These are phyloP conservation scores for Myzus persicae DNA, from an alignment of 1,140 invertebrate species.

Conservation along the genomic window DNA sequence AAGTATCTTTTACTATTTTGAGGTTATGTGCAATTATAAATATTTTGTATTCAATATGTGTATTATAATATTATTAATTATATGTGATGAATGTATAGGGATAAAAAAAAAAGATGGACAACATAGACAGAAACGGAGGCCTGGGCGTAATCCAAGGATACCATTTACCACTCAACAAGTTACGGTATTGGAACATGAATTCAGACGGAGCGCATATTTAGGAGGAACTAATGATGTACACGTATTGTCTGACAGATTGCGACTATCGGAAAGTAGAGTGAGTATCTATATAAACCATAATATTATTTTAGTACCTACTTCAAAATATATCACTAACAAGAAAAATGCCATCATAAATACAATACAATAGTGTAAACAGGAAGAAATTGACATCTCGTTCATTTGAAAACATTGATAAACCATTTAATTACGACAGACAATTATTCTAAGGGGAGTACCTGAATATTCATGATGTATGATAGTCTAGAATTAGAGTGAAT, in stretches of 20 bases:
- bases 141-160: constrained; percentile 71
- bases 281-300: constrained; percentile 61
- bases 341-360: no score
- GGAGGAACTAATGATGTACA: constrained; percentile 69
- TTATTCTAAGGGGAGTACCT: no score
- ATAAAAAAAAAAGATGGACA: constrained; percentile 73
- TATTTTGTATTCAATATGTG: not conserved
- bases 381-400: no score
- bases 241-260: constrained; percentile 68
- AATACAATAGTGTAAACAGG: no score
- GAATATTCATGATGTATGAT: no score
- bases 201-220: constrained; percentile 70
- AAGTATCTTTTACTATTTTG: no score
- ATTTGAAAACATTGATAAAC: no score
- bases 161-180: constrained; percentile 72
- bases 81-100: constrained; percentile 64
- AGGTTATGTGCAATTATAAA: no score
- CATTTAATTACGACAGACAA: no score
- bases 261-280: constrained; percentile 72
- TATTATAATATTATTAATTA: not conserved
- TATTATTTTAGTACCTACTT: not conserved
- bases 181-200: constrained; percentile 70
- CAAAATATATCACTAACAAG: not conserved
- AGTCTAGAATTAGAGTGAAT: no score
- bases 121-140: constrained; percentile 66